A percentile compares a stretch with the other conserved stretches of the same genome.
Conservation (phyloP, 2,113 vertebrate species). For the Pionites leucogaster region DNA sequence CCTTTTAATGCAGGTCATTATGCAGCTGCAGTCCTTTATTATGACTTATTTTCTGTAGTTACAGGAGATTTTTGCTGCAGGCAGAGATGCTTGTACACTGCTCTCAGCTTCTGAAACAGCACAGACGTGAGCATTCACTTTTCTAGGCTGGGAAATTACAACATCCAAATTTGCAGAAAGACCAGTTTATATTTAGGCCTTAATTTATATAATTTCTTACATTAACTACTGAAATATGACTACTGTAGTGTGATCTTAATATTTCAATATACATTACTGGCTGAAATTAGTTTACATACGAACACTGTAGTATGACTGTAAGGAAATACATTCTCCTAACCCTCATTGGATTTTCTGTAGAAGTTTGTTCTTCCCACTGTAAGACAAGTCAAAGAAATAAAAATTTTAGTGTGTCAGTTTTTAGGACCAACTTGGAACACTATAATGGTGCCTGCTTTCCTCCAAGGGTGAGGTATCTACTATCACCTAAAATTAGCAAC, state of each 20-base stretch:
- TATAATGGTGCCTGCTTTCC: not conserved
- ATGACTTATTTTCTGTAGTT: fast-evolving
- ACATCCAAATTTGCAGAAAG: not conserved
- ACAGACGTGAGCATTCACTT: not conserved
- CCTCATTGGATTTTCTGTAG: not conserved
- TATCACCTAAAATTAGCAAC: not conserved
- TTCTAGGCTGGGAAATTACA: not conserved
- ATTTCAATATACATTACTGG: not conserved
- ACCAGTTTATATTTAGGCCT: not conserved
- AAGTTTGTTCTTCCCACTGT: not conserved
- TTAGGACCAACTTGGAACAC: not conserved
- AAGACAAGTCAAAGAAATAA: not conserved
- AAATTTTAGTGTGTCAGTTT: not conserved
- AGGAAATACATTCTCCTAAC: not conserved
- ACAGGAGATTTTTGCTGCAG: not conserved
- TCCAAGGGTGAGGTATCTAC: not conserved
- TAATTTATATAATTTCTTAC: not conserved
- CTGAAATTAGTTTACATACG: not conserved
- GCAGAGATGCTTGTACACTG: not conserved
- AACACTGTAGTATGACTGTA: not conserved
- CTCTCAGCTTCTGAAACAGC: not conserved
- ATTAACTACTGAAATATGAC: not conserved
- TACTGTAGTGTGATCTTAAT: not conserved
- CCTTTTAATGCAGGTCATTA: not conserved
- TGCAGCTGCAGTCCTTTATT: not conserved